Evolutionary conservation across 2,888 invertebrate species (phyloP).

Genomic region (Aphodius sticticus): DNA sequence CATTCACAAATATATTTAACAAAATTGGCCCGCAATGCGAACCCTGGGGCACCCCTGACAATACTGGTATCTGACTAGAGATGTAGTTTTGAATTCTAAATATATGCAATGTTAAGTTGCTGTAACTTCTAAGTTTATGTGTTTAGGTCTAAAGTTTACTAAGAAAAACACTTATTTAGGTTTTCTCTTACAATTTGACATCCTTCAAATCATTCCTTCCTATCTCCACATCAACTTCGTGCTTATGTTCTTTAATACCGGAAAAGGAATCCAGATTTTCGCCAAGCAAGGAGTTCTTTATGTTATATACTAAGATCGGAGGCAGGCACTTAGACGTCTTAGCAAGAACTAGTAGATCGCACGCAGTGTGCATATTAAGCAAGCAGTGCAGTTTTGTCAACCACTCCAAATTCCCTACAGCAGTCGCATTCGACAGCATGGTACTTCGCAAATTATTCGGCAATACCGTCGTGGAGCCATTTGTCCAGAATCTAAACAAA

Average conservation of each 20-base stretch:
- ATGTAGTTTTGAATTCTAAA: no score
- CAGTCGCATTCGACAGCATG: background rate
- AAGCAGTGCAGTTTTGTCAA: conserved; percentile 24
- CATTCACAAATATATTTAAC: no score
- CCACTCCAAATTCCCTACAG: conserved; percentile 10
- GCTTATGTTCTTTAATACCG: background rate
- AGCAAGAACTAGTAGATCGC: conserved; percentile 20
- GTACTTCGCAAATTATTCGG: background rate
- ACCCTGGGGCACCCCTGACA: no score
- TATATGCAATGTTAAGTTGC: no score
- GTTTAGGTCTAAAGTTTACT: no score
- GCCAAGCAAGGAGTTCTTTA: background rate
- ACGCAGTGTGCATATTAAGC: conserved; percentile 26
- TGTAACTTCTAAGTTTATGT: no score
- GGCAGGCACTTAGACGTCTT: background rate
- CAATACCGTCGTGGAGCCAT: background rate
- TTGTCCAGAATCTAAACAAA: conserved; percentile 7
- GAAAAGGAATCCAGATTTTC: background rate
- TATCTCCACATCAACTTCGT: conserved; percentile 30
- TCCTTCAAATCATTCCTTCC: conserved; percentile 26
- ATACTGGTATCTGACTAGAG: no score
- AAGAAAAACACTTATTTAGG: no score
- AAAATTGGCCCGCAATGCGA: no score
- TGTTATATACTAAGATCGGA: background rate
- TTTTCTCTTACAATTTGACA: conserved; percentile 27